Evolutionary conservation across 2,888 invertebrate genomes (phyloP).

Genomic region (Pterobdella sp.): DNA sequence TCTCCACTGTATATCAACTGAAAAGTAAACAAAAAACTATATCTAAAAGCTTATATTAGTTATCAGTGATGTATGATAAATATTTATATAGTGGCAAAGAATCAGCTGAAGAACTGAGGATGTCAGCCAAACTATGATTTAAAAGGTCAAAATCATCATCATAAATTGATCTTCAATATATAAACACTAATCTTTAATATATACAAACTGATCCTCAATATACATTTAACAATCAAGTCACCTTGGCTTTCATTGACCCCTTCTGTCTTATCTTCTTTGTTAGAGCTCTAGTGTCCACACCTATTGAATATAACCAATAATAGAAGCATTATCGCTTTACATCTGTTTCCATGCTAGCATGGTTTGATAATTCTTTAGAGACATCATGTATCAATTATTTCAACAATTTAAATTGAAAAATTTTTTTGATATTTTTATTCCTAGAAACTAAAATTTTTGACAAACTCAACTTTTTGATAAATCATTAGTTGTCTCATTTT

Average conservation of each 20-base stretch:
- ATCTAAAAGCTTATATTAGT: background rate
- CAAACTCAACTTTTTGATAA: no score
- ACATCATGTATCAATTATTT: no score
- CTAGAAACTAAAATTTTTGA: no score
- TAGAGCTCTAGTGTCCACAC: conserved; percentile 83
- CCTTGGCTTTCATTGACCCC: conserved; percentile 72
- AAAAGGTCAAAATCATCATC: background rate
- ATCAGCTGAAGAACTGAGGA: background rate
- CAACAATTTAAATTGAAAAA: no score
- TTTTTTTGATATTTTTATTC: no score
- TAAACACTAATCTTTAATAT: background rate
- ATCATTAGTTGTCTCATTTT: no score
- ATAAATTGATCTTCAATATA: background rate
- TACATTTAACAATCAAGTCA: conserved; percentile 36
- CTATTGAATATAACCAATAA: no score
- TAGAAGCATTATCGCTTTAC: no score
- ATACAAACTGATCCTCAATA: background rate
- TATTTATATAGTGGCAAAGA: background rate
- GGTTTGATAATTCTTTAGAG: no score
- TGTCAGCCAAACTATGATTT: background rate
- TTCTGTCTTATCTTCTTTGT: conserved; percentile 82
- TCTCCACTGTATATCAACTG: conserved; percentile 30
- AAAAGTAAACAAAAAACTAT: background rate
- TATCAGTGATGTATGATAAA: background rate
- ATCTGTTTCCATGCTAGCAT: no score